phyloP scores from a whole-genome alignment of 2,888 invertebrate genomes.

The Subacronicta megacephala region DNA sequence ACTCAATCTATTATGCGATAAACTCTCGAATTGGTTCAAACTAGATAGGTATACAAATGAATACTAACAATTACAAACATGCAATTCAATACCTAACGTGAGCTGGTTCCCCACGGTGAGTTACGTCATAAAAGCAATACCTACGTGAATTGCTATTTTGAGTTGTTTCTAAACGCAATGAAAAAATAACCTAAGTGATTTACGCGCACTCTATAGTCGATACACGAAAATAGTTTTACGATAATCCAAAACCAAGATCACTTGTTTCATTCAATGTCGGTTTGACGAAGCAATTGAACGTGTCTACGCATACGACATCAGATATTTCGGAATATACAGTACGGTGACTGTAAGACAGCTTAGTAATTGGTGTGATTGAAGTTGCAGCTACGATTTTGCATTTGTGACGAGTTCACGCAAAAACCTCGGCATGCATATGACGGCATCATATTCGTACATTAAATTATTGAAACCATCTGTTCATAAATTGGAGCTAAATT shows the following conservation, averaged over 20 bases:
- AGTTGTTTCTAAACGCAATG: constrained; percentile 73
- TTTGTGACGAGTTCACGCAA: constrained; percentile 3
- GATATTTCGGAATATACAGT: constrained; percentile 60
- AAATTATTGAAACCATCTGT: constrained; percentile 38
- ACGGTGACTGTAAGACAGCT: neutral
- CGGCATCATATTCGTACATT: constrained; percentile 14
- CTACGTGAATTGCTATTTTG: constrained; percentile 76
- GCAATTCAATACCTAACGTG: constrained; percentile 25
- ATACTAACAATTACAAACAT: constrained; percentile 6
- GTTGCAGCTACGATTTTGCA: constrained; percentile 1
- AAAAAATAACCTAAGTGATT: constrained; percentile 82
- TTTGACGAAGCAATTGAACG: constrained; percentile 46
- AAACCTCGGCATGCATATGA: constrained; percentile 3
- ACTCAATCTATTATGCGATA: constrained; percentile 24
- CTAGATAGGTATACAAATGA: neutral
- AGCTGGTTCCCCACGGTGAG: constrained; percentile 41
- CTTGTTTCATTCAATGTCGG: constrained; percentile 52
- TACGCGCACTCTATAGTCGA: constrained; percentile 75
- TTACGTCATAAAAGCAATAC: constrained; percentile 73
- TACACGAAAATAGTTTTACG: constrained; percentile 82
- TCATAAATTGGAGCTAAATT: constrained; percentile 30
- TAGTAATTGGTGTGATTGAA: constrained; percentile 1
- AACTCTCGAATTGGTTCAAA: no score
- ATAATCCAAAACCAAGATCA: constrained; percentile 66
- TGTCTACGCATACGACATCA: constrained; percentile 62